Evolutionary conservation across 2,888 invertebrate species (phyloP), one percentile per base, ranked within the genome.

Genomic region (Mythimna loreyi): DNA sequence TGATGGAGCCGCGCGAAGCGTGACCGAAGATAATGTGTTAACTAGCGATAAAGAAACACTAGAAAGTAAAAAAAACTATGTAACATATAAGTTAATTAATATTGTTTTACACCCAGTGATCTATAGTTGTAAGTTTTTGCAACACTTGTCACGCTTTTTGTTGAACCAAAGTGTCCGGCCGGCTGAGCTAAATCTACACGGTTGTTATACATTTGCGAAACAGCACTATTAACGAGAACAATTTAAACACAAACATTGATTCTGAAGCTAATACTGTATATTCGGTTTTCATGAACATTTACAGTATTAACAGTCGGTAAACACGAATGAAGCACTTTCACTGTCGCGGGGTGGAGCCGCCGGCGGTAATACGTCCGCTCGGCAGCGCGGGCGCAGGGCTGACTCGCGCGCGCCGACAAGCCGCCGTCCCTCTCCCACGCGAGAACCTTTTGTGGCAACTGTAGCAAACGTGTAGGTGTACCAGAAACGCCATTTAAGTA

Each of bases 401-500:
- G 86, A 94, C 95, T 93, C 91, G 90, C 90, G 90, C 83, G 80
- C 82, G 75, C 66, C n/a, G 66, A 66, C 53, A 61, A 72, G 72
- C 75, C 84, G 72, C 86, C 72, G 88, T 87, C 90, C 90, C 92
- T 90, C 92, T 91, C 92, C 91, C 89, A 86, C 91, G 87, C 89
- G 78, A 67, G 64, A 84, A 87, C 90, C 90, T 86, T 88, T 87
- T 84, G 84, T 84, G 84, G 82, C 85, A 91, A 92, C 86, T 90
- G 91, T 91, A 89, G 86, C 91, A 85, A 86, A 86, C 66, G 86
- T 88, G 94, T 94, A 87, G 94, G 94, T 87, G 91, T 88, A 92
- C 91, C 90, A 87, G 93, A 93, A 92, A 91, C 75, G 75, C 94
- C 95, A 90, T 94, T 91, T 94, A 89, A 83, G 94, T 88, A 87